Evolutionary conservation across 2,797 vertebrate species (phyloP).

Genomic region (Philypnodon macrostomus): DNA sequence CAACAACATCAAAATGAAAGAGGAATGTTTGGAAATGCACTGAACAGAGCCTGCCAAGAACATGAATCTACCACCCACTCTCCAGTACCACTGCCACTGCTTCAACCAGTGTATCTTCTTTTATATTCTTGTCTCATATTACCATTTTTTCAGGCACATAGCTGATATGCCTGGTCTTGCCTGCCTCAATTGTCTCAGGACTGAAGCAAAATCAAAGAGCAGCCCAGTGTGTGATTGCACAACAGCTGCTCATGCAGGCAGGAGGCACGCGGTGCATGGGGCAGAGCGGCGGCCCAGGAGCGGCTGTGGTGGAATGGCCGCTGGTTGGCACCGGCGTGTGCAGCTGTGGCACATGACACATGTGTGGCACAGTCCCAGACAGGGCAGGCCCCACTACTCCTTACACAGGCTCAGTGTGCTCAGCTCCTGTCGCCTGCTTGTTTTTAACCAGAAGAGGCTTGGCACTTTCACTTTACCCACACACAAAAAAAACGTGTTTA

Average conservation of each 20-base stretch:
- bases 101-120: constrained; percentile 71
- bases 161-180: constrained; percentile 85
- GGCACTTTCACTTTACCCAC: constrained; percentile 42
- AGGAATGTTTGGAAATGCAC: constrained; percentile 65
- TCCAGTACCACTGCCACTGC: constrained; percentile 56
- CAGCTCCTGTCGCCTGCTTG: constrained; percentile 12
- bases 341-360: constrained; percentile 54
- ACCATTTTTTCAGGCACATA: constrained; percentile 75
- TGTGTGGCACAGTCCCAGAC: constrained; percentile 39
- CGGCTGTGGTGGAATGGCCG: constrained; percentile 23
- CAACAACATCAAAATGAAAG: constrained; percentile 56
- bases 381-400: constrained; percentile 20
- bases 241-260: constrained; percentile 69
- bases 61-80: constrained; percentile 72
- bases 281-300: constrained; percentile 34
- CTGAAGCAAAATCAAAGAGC: constrained; percentile 75
- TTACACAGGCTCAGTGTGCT: constrained; percentile 18
- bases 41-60: constrained; percentile 64
- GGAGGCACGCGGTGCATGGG: constrained; percentile 62
- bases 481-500: constrained; percentile 33
- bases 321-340: constrained; percentile 43
- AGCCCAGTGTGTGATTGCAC: constrained; percentile 74
- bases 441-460: constrained; percentile 22
- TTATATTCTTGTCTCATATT: constrained; percentile 75
- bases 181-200: constrained; percentile 69